Evolutionary conservation across 2,888 invertebrate genomes (phyloP).

Genomic region (Cosmia pyralina): DNA sequence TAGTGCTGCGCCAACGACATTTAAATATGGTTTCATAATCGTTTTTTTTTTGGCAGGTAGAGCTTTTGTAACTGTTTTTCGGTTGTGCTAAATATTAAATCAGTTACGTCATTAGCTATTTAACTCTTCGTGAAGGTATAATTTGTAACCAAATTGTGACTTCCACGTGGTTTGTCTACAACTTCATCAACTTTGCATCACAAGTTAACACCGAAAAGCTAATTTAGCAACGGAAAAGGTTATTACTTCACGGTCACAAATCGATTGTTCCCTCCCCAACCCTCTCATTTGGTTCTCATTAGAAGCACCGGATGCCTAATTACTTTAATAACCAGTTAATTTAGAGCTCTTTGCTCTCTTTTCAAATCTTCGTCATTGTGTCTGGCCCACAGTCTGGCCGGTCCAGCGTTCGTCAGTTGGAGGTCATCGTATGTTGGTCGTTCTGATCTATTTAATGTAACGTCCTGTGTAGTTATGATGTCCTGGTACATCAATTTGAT

Average conservation of each 20-base stretch:
- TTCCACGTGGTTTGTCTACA: not conserved
- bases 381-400: slow-evolving; percentile 45
- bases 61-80: slow-evolving; percentile 26
- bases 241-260: slow-evolving; percentile 87
- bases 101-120: slow-evolving; percentile 1
- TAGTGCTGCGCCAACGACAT: slow-evolving; percentile 57
- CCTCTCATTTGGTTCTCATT: slow-evolving; percentile 89
- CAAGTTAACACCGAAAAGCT: slow-evolving; percentile 59
- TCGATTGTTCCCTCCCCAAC: slow-evolving; percentile 84
- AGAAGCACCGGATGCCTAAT: slow-evolving; percentile 85
- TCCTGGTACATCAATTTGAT: slow-evolving; percentile 72
- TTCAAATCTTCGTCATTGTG: slow-evolving; percentile 58
- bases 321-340: slow-evolving; percentile 83
- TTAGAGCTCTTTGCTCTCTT: slow-evolving; percentile 76
- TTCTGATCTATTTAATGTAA: slow-evolving; percentile 77
- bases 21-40: slow-evolving; percentile 57
- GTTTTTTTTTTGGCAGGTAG: slow-evolving; percentile 42
- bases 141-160: slow-evolving; percentile 6
- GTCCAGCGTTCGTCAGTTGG: slow-evolving; percentile 38
- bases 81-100: slow-evolving; percentile 19
- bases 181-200: slow-evolving; percentile 21
- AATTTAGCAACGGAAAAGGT: slow-evolving; percentile 81
- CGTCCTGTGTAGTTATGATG: slow-evolving; percentile 71
- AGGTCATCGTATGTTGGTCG: slow-evolving; percentile 68
- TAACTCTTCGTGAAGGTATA: not conserved